phyloP scores from a whole-genome alignment of 2,888 invertebrate genomes.

The Pachymerium ferrugineum region DNA sequence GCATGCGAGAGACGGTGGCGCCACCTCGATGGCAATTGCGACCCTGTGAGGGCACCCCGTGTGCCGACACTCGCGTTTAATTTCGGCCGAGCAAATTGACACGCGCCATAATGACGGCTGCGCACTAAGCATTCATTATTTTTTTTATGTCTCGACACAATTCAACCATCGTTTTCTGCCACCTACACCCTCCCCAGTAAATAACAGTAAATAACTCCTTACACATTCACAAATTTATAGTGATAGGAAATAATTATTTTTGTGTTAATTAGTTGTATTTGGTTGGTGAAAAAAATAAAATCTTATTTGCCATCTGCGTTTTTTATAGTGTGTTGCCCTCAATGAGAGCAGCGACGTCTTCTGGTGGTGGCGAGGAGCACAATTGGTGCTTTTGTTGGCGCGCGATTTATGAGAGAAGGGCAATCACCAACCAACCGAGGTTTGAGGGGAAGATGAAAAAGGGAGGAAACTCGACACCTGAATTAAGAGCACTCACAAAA shows the following conservation, averaged over 20 bases:
- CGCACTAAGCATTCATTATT: constrained; percentile 9
- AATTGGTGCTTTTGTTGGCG: constrained; percentile 7
- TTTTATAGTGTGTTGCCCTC: background rate
- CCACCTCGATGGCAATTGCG: constrained; percentile 13
- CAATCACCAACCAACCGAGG: constrained; percentile 3
- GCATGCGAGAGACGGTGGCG: constrained; percentile 21
- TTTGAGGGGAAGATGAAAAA: constrained; percentile 7
- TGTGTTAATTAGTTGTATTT: no score
- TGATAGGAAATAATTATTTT: no score
- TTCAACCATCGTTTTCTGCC: background rate
- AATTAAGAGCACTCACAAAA: background rate
- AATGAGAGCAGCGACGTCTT: background rate
- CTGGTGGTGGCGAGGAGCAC: background rate
- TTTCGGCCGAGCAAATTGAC: constrained; percentile 13
- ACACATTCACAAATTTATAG: no score
- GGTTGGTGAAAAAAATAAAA: background rate
- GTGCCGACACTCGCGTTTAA: constrained; percentile 13
- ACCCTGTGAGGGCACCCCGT: constrained; percentile 12
- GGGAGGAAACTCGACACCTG: constrained; percentile 13
- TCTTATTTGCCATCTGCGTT: constrained; percentile 3
- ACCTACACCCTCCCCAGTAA: background rate
- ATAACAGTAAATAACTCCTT: no score
- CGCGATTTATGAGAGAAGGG: constrained; percentile 8
- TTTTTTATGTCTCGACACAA: background rate
- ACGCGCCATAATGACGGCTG: background rate